A percentile compares a stretch with the other conserved stretches of the same genome.
phyloP scores from a whole-genome alignment of 2,113 vertebrate genomes.

The Sisor rabdophorus region DNA sequence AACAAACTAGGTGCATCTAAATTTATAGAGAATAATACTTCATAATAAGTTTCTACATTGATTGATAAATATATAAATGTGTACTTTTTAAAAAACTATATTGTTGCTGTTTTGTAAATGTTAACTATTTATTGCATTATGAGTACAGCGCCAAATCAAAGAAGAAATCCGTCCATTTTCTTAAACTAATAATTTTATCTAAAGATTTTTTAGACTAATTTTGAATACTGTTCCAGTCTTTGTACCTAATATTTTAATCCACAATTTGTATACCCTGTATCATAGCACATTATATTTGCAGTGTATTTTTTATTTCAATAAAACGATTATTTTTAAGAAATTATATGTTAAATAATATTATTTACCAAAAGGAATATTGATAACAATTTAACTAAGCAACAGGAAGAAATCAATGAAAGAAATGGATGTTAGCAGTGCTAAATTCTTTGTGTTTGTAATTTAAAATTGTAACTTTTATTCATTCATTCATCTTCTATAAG shows the following conservation, averaged over 20 bases:
- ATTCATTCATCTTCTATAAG: too few species aligned
- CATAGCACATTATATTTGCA: conserved; percentile 51
- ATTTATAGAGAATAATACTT: conserved; percentile 49
- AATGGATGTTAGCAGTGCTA: too few species aligned
- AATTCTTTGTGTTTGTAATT: too few species aligned
- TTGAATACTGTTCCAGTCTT: neutral
- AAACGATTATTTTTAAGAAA: conserved; percentile 55
- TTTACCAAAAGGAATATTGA: too few species aligned
- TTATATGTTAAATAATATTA: too few species aligned
- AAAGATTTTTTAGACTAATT: neutral
- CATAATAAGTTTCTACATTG: conserved; percentile 54
- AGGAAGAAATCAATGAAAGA: too few species aligned
- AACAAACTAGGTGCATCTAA: conserved; percentile 19
- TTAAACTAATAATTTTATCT: neutral
- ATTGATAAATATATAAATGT: conserved; percentile 46
- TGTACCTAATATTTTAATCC: neutral
- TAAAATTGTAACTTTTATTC: too few species aligned
- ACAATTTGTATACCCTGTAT: conserved; percentile 53
- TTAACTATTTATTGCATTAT: conserved; percentile 74
- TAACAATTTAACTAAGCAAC: too few species aligned
- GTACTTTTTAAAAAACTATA: conserved; percentile 50
- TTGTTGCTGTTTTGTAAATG: conserved; percentile 65
- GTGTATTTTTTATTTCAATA: conserved; percentile 72
- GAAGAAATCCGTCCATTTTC: neutral
- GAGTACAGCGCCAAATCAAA: conserved; percentile 28